Conservation (phyloP, 1,140 invertebrate genomes). For the Heliconius melpomene region DNA sequence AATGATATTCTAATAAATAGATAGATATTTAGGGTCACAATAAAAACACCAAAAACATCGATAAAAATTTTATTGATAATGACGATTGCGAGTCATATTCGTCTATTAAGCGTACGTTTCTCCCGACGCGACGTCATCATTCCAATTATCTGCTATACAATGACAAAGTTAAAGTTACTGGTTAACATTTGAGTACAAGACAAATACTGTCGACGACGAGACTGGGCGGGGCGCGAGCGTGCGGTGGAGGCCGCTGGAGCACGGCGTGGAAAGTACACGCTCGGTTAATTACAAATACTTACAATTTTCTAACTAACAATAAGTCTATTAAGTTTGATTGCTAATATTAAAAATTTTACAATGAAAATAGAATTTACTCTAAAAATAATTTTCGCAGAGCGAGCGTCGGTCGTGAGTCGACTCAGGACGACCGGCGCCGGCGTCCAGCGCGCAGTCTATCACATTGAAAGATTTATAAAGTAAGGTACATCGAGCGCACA, state of each 20-base stretch:
- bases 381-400: constrained; percentile 73
- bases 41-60: constrained; percentile 67
- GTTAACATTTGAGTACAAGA: constrained; percentile 75
- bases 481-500: constrained; percentile 53
- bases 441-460: constrained; percentile 71
- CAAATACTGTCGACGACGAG: constrained; percentile 66
- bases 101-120: constrained; percentile 78
- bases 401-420: constrained; percentile 69
- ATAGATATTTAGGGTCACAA: constrained; percentile 6
- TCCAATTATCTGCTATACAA: constrained; percentile 69
- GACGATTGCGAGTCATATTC: constrained; percentile 62
- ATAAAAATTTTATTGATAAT: constrained; percentile 80
- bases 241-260: constrained; percentile 53
- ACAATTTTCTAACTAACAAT: constrained; percentile 78
- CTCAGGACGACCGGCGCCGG: constrained; percentile 66
- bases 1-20: neutral
- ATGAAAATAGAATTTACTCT: constrained; percentile 81
- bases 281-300: constrained; percentile 69
- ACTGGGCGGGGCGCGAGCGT: constrained; percentile 60
- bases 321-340: constrained; percentile 69
- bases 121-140: constrained; percentile 67
- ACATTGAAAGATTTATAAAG: constrained; percentile 79
- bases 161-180: constrained; percentile 70
- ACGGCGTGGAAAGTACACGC: constrained; percentile 69
- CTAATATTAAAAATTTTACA: constrained; percentile 80